Evolutionary conservation across 2,797 vertebrate species (phyloP).

Genomic region (Alectoris magna): DNA sequence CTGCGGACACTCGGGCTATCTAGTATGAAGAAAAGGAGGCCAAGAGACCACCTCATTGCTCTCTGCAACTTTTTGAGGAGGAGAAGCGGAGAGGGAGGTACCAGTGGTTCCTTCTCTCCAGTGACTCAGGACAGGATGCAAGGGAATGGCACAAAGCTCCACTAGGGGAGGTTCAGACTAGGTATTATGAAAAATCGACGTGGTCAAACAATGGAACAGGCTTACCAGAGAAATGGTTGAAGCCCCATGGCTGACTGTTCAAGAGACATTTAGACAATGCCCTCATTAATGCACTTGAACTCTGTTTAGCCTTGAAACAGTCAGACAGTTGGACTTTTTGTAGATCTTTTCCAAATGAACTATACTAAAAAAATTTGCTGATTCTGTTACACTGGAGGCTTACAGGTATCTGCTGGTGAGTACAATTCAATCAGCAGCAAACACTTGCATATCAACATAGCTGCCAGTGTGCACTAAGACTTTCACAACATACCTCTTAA

Average conservation of each 20-base stretch:
- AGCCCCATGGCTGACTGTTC: not conserved
- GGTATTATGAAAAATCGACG: not conserved
- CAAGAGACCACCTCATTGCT: not conserved
- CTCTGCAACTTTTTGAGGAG: not conserved
- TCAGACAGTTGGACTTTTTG: not conserved
- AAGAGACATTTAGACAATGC: not conserved
- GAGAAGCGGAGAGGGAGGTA: not conserved
- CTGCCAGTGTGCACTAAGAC: not conserved
- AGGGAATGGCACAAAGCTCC: not conserved
- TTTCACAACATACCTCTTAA: not conserved
- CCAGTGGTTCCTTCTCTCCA: not conserved
- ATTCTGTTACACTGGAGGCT: not conserved
- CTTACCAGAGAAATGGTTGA: not conserved
- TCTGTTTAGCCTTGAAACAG: not conserved
- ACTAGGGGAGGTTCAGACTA: too few relatives aligned
- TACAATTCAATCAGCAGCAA: not conserved
- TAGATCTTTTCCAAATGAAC: not conserved
- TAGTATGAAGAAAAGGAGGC: not conserved
- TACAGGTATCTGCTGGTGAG: not conserved
- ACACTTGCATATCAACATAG: not conserved
- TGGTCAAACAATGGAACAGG: not conserved
- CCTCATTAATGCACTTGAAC: not conserved
- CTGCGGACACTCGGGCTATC: not conserved
- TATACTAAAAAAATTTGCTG: not conserved
- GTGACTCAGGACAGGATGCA: not conserved